Evolutionary conservation across 2,797 vertebrate genomes (phyloP), one percentile per base, ranked within the genome.

Genomic region (Chelmon rostratus): DNA sequence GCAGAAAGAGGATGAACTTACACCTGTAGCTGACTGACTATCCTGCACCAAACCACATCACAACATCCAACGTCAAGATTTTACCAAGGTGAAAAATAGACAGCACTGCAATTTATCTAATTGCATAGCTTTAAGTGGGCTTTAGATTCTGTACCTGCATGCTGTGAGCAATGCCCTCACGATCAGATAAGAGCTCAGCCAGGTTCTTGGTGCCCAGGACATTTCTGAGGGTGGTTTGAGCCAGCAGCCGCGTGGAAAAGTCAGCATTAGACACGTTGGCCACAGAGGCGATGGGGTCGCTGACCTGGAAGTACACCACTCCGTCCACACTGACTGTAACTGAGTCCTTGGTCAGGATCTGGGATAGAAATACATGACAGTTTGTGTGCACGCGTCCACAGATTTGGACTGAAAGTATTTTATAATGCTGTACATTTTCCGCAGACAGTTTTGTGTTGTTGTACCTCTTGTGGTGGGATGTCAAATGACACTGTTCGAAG

Each of bases 331-430:
- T 72, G 15, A 96, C 76, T 0, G 96, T 96, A 23, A 96, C 96
- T 0, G 96, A 96, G 87, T 96, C 96, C 73, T 96, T 96, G 31
- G 96, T 96, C 71, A 96, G 85, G 87, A 96, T 95, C 96, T 96
- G 25, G 12, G 57, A 46, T 0, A 8, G 40, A 54, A 59, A 72
- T 1, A 33, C 21, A 57, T 8, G 37, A 47, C 2, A 40, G 44
- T 71, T 38, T 44, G 12, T 44, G 40, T 31, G 23, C 28, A 1
- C 19, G 15, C 19, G 7, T 28, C 5, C 13, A 21, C 12, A 56
- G 5, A 38, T 23, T 35, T 78, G 0, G 54, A 25, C 8, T 59
- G 1, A 68, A 57, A 33, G 54, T 0, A 12, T 16, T 59, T 54
- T 16, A 7, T 15, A 25, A 44, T 23, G 9, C 16, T 59, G 35